phyloP scores from a whole-genome alignment of 2,113 vertebrate genomes.

The Sinocyclocheilus maitianheensis region DNA sequence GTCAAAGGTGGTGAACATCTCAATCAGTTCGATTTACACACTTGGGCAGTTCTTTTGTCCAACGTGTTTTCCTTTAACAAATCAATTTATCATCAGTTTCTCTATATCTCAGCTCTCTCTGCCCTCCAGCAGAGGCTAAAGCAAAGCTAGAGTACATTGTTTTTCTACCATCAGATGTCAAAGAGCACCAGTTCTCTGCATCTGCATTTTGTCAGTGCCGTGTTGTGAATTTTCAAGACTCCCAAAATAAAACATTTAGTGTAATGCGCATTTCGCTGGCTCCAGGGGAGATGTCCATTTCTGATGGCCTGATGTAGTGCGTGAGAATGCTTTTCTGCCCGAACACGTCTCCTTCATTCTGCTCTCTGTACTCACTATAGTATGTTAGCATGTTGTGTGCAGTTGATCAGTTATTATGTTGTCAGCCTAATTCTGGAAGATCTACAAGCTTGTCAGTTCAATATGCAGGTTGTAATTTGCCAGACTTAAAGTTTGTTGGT shows the following conservation, averaged over 20 bases:
- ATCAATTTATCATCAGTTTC: not conserved
- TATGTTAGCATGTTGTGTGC: conserved; percentile 14
- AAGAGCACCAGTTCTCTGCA: not conserved
- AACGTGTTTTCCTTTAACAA: not conserved
- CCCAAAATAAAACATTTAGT: conserved; percentile 8
- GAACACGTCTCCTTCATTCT: not conserved
- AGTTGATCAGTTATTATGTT: not conserved
- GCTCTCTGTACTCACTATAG: not conserved
- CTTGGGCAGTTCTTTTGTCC: not conserved
- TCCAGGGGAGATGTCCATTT: not conserved
- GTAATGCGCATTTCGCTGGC: not conserved
- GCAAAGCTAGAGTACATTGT: not conserved
- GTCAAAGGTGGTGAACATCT: not conserved
- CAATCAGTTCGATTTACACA: not conserved
- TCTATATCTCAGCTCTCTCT: not conserved
- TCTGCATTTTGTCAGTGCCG: not conserved
- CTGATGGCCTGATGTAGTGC: not conserved
- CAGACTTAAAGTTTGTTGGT: not conserved
- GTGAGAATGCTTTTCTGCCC: not conserved
- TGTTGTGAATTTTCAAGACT: not conserved
- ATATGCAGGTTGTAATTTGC: not conserved
- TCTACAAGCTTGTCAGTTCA: conserved; percentile 16
- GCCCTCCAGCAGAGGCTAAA: not conserved
- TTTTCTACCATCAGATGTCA: not conserved
- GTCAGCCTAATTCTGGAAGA: conserved; percentile 8